phyloP scores from a whole-genome alignment of 2,888 invertebrate species.

The Antheraea assamensis region DNA sequence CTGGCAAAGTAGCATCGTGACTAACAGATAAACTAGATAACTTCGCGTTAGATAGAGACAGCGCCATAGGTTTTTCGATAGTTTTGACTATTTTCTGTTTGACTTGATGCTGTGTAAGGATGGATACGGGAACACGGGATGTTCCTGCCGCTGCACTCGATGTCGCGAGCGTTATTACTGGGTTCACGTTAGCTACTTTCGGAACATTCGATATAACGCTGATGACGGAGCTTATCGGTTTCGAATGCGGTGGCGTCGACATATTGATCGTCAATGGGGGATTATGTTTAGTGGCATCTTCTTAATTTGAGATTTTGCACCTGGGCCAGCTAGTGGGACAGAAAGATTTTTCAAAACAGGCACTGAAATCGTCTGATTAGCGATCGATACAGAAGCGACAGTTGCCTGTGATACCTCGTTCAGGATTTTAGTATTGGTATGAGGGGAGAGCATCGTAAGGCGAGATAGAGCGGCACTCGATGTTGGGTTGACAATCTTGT shows the following conservation, averaged over 20 bases:
- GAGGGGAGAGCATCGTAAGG: slow-evolving; percentile 68
- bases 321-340: slow-evolving; percentile 60
- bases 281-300: slow-evolving; percentile 66
- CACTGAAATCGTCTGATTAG: slow-evolving; percentile 78
- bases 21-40: slow-evolving; percentile 81
- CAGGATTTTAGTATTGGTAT: slow-evolving; percentile 72
- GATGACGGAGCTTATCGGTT: slow-evolving; percentile 73
- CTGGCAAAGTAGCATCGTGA: slow-evolving; percentile 83
- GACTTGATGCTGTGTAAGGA: slow-evolving; percentile 74
- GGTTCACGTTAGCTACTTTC: slow-evolving; percentile 64
- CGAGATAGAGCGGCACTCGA: slow-evolving; percentile 58
- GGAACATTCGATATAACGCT: slow-evolving; percentile 74
- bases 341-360: slow-evolving; percentile 73
- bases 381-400: slow-evolving; percentile 78
- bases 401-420: slow-evolving; percentile 83
- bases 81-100: slow-evolving; percentile 79
- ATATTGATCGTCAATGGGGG: slow-evolving; percentile 63
- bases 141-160: slow-evolving; percentile 53
- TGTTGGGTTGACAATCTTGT: slow-evolving; percentile 67
- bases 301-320: slow-evolving; percentile 58
- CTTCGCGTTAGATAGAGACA: slow-evolving; percentile 77
- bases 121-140: slow-evolving; percentile 69
- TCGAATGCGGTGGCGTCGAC: slow-evolving; percentile 63
- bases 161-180: slow-evolving; percentile 68
- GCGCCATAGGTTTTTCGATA: slow-evolving; percentile 76